Evolutionary conservation across 2,113 vertebrate genomes (phyloP), one percentile per base, ranked within the genome.

Genomic region (Eonycteris spelaea): DNA sequence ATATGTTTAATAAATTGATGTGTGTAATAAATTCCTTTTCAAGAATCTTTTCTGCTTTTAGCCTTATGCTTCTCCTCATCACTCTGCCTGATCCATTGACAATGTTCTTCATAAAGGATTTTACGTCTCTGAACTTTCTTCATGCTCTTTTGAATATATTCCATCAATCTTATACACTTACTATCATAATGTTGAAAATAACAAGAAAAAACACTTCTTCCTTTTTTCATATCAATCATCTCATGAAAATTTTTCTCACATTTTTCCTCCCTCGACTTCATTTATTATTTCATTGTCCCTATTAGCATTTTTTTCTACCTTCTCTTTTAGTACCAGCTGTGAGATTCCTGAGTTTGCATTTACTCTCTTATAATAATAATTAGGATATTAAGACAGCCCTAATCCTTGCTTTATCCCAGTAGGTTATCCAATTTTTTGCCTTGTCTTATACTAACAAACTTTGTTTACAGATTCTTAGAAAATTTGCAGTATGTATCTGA

Each of bases 311-410:
- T 84, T 78, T n/a, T 63, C 12, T 82, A 51, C 7, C 35, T 79
- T 71, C 7, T 11, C 16, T 68, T 63, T 87, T 51, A 93, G 28
- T 9, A 71, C 26, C 35, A 93, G 65, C 71, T 97, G 78, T 90
- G 77, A 74, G 33, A 53, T 90, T 77, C 21, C 40, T 89, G n/a
- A 83, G 59, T 92, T 74, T 88, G 18, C 7, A 55, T 95, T 97
- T 95, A 85, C 12, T 79, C 28, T 92, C 21, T 70, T 73, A 80
- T 86, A 43, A 79, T 12, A 85, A 86, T 65, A 91, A 85, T 96
- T 91, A 85, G 19, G 15, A 65, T 82, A 38, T 80, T 91, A 95
- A 91, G 21, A 65, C 7, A 59, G 2, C 26, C 57, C 30, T 91
- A 95, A 95, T 85, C 14, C 28, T 65, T 57, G 12, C 24, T 83